phyloP scores from a whole-genome alignment of 2,888 invertebrate genomes.

The Campoletis raptor region DNA sequence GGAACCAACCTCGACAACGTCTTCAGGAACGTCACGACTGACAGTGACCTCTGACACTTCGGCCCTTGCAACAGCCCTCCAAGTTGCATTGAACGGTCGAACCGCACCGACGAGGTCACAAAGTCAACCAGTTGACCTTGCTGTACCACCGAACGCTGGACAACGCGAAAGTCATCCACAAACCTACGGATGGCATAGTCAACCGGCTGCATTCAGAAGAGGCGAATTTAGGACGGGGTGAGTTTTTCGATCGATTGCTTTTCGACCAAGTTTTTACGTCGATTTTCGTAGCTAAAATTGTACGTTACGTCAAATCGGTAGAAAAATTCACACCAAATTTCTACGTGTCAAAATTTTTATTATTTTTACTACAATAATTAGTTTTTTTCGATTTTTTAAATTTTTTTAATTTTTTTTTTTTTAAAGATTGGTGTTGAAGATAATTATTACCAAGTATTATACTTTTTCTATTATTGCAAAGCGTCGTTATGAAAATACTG shows the following conservation, averaged over 20 bases:
- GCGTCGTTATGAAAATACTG: too few species aligned
- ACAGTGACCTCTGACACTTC: slow-evolving; percentile 82
- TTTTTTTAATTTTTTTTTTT: too few species aligned
- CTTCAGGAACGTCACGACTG: slow-evolving; percentile 81
- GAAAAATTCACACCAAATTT: too few species aligned
- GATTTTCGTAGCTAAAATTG: too few species aligned
- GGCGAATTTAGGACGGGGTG: slow-evolving; percentile 83
- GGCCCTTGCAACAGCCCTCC: slow-evolving; percentile 80
- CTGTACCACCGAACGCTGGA: slow-evolving; percentile 75
- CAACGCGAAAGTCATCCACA: slow-evolving; percentile 73
- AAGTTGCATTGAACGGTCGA: slow-evolving; percentile 80
- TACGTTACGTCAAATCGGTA: too few species aligned
- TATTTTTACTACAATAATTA: too few species aligned
- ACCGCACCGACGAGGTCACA: slow-evolving; percentile 84
- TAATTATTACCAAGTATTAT: too few species aligned
- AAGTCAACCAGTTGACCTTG: slow-evolving; percentile 85
- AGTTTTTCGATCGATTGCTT: slow-evolving; percentile 28
- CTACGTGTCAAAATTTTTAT: too few species aligned
- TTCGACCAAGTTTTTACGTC: too few species aligned
- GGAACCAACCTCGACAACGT: slow-evolving; percentile 80
- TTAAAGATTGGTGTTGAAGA: too few species aligned
- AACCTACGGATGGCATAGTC: slow-evolving; percentile 81
- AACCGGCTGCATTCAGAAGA: slow-evolving; percentile 82
- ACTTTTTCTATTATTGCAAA: too few species aligned
- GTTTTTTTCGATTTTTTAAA: too few species aligned